Evolutionary conservation across 2,113 vertebrate species (phyloP).

Genomic region (Gavia stellata): DNA sequence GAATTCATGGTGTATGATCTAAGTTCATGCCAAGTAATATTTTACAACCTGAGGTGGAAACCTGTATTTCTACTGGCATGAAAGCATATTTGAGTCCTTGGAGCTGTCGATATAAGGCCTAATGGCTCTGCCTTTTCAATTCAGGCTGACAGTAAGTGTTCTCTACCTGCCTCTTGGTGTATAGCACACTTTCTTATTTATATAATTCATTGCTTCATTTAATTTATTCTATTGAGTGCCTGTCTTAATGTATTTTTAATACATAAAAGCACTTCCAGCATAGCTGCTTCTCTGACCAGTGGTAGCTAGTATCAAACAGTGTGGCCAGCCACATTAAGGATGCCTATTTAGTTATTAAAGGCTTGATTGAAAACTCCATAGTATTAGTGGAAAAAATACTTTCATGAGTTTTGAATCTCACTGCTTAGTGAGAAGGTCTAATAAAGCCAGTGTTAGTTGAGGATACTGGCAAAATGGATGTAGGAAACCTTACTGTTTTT

Average conservation of each 20-base stretch:
- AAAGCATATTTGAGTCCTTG: not conserved
- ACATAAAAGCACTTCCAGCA: not conserved
- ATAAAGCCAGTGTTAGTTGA: not conserved
- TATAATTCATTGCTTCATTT: conserved; percentile 27
- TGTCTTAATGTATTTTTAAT: conserved; percentile 50
- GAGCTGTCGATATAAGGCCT: not conserved
- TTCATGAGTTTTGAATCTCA: not conserved
- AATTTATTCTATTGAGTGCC: conserved; percentile 34
- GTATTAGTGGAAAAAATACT: not conserved
- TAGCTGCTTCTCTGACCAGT: not conserved
- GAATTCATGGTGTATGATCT: not conserved
- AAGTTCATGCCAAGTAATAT: not conserved
- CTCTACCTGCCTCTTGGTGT: not conserved
- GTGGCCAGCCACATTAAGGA: not conserved
- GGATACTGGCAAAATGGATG: not conserved
- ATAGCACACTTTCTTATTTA: not conserved
- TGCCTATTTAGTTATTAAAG: not conserved
- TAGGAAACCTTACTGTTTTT: not conserved
- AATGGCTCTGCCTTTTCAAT: not conserved
- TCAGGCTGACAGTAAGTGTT: not conserved
- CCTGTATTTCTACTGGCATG: not conserved
- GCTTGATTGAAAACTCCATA: not conserved
- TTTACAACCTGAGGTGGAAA: not conserved
- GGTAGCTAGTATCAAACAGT: not conserved
- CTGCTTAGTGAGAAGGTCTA: not conserved